Base-by-base conservation (phyloP, 2,888 invertebrate genomes). In the Hedya salicella region DNA sequence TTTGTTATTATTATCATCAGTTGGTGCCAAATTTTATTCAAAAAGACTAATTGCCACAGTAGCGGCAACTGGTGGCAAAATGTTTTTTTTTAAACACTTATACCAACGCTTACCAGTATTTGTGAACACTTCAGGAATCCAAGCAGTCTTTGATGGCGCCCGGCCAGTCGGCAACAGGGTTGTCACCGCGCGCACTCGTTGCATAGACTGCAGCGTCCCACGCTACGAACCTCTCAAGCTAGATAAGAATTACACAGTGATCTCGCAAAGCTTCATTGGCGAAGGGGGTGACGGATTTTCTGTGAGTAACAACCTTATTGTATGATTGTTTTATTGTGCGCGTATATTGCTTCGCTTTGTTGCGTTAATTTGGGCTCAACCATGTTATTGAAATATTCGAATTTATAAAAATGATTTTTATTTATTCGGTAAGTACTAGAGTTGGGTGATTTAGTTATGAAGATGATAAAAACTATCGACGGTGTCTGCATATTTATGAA, bases 241-340 rank as follows among this genome's bases (percentile, higher is more conserved):
- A 1, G 87, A 93, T 40, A 86, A 92, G 72, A 90, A 88, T 68
- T 97, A 97, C 85, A 93, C 93, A 62, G 78, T 97, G 0, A 92
- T 94, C 0, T 78, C 95, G 0, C 91, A 93, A 9, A 91, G 89
- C 17, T 96, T 94, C 77, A 72, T 96, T 8, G 91, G 88, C 0
- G 81, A 78, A 8, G 96, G 96, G 0, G 96, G 96, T 6, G 96
- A 96, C 80, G 95, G 95, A 30, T 96, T 93, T 77, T 73, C 76
- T 32, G 93, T 94, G 75, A 89, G 95, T 77, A 71, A 42, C 62
- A 69, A 36, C 57, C 62, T 39, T 67, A 63, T 49, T 54, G 21
- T 36, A 9, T 36, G 36, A 9, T 36, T 53, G 30, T 62, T 19
- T 52, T 17, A 46, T 53, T 52, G 46, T 62, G 44, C 25, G 5